Evolutionary conservation across 2,113 vertebrate species (phyloP).

Genomic region (Eclectus roratus): DNA sequence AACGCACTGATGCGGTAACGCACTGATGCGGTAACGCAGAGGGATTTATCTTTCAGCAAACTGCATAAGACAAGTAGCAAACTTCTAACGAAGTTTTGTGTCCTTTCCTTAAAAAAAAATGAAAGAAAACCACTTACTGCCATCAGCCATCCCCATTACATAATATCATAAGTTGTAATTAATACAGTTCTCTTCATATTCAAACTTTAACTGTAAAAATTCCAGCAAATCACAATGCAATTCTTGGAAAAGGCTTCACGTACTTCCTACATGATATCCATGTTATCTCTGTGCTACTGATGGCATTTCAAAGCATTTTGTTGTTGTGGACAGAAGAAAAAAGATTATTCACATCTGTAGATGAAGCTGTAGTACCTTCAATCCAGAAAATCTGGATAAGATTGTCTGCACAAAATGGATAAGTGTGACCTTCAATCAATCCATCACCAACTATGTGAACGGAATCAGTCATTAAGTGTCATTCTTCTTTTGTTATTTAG

Average conservation of each 20-base stretch:
- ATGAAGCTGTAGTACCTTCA: neutral
- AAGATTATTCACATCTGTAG: neutral
- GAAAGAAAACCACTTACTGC: neutral
- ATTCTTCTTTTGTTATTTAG: neutral
- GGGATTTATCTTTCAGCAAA: neutral
- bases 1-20: neutral
- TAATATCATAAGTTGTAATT: neutral
- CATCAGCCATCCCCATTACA: neutral
- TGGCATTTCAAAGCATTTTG: neutral
- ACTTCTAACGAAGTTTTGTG: neutral
- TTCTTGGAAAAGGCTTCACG: neutral
- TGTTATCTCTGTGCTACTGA: neutral
- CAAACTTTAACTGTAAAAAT: neutral
- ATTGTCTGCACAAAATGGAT: neutral
- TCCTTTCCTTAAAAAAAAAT: neutral
- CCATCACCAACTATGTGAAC: neutral
- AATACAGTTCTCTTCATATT: neutral
- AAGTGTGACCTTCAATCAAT: neutral
- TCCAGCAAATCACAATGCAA: neutral
- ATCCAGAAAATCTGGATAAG: neutral
- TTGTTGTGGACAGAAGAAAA: neutral
- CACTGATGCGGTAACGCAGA: neutral
- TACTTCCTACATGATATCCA: neutral
- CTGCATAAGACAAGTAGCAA: neutral
- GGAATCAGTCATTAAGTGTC: neutral